Base-by-base conservation (phyloP, 2,113 vertebrate genomes). In the Merops nubicus region DNA sequence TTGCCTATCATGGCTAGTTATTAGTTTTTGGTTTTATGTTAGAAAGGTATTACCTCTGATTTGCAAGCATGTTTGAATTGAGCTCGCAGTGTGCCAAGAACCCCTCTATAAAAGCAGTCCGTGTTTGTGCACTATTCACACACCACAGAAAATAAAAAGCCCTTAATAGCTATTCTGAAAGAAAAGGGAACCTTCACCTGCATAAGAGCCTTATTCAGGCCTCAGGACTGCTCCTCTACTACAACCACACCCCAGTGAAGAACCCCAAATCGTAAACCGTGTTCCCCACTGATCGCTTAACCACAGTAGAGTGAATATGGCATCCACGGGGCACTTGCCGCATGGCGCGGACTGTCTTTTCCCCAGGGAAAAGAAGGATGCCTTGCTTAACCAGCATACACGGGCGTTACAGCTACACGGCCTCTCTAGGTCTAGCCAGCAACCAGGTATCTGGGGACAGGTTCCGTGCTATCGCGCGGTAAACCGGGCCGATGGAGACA, bases 241-340 rank as follows among this genome's bases (percentile, higher is more conserved):
- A 26, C 1, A 18, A 19, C 17, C 2, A 10, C 38, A 26, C 2
- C 8, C 31, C 31, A 26, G 50, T 19, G 22, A 33, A 36, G 50
- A 70, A 67, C 3, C 48, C 43, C 57, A 40, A 54, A 64, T 0
- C 1, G 4, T 33, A n/a, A 2, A 1, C 5, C 0, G 2, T 53
- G 45, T 1, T 80, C 45, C 20, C 15, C 45, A 13, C 2, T 1
- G 1, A 74, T 36, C 62, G 60, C 45, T 38, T 14, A 42, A 54
- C 15, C 40, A 15, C 15, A 7, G 15, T 0, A 22, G 17, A 1
- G 1, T 2, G 12, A 42, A 50, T 60, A 50, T 1, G 6, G 36
- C 48, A 91, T 19, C 62, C 53, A 14, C 0, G 1, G 23, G 74
- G 43, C 25, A 47, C 21, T 34, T 2, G 11, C 4, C 7, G 54